A percentile compares a stretch with the other conserved stretches of the same genome.
Evolutionary conservation across 2,888 invertebrate genomes (phyloP).

Genomic region (Eilema depressum): DNA sequence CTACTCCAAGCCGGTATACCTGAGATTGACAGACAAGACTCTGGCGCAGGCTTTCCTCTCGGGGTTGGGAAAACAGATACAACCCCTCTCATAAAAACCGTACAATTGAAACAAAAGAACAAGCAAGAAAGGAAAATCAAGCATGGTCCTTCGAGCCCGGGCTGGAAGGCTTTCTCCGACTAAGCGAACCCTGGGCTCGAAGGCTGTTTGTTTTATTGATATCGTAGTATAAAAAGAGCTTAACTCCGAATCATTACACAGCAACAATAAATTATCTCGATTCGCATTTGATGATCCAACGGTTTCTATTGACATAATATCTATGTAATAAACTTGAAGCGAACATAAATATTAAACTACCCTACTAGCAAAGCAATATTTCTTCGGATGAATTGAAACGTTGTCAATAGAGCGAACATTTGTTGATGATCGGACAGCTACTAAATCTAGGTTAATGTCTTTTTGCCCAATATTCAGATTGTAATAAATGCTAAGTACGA

Average conservation of each 20-base stretch:
- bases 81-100: no score
- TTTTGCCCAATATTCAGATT: not conserved
- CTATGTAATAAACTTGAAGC: conserved; percentile 16
- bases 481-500: no score
- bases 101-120: no score
- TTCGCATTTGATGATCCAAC: not conserved
- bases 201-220: no score
- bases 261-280: not conserved
- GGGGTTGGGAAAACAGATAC: no score
- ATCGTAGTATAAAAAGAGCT: no score
- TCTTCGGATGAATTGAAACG: not conserved
- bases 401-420: not conserved
- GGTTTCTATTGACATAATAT: conserved; percentile 66
- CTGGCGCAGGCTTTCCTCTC: not conserved
- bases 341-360: not conserved
- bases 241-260: not conserved
- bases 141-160: no score
- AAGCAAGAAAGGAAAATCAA: no score
- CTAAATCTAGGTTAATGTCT: not conserved
- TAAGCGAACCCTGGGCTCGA: no score
- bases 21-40: not conserved
- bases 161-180: no score
- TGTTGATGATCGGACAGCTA: not conserved
- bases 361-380: not conserved
- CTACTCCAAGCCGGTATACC: not conserved